Conservation (phyloP, 1,140 invertebrate genomes). For the Aradophagus sp. region DNA sequence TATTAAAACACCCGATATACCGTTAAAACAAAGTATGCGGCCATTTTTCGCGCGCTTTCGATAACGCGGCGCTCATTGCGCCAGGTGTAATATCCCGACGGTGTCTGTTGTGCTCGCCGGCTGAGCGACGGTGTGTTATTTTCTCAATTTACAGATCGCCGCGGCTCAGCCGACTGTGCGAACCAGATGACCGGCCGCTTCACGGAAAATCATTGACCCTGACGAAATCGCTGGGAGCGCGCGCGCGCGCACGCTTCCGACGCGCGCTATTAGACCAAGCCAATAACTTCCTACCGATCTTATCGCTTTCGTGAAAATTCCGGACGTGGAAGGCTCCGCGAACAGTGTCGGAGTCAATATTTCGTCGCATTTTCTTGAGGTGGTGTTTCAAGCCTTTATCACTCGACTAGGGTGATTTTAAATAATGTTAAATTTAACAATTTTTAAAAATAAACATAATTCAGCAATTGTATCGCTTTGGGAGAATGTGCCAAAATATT, state of each 20-base stretch:
- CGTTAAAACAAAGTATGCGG: constrained; percentile 45
- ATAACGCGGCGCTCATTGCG: constrained; percentile 43
- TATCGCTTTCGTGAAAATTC: background rate
- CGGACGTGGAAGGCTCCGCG: too few species aligned
- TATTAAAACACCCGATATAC: constrained; percentile 37
- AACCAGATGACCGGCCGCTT: constrained; percentile 58
- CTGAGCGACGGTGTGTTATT: constrained; percentile 44
- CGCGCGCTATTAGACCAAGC: constrained; percentile 5
- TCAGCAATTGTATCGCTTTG: too few species aligned
- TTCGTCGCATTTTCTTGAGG: too few species aligned
- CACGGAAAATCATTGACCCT: constrained; percentile 57
- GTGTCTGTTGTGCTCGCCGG: constrained; percentile 27
- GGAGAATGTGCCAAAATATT: too few species aligned
- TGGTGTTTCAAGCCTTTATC: too few species aligned
- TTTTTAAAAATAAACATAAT: too few species aligned
- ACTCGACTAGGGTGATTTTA: too few species aligned
- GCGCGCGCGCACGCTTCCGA: constrained; percentile 25
- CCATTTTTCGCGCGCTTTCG: constrained; percentile 41
- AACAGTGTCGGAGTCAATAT: too few species aligned
- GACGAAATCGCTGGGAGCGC: constrained; percentile 37
- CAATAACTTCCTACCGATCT: background rate
- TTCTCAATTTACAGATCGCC: constrained; percentile 64
- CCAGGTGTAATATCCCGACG: constrained; percentile 53
- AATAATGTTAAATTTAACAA: too few species aligned
- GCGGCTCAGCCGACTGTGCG: constrained; percentile 58